These are phyloP conservation scores for Trididemnum nubilum DNA, from an alignment of 23 tunicate genomes.

Conservation along the genomic window DNA sequence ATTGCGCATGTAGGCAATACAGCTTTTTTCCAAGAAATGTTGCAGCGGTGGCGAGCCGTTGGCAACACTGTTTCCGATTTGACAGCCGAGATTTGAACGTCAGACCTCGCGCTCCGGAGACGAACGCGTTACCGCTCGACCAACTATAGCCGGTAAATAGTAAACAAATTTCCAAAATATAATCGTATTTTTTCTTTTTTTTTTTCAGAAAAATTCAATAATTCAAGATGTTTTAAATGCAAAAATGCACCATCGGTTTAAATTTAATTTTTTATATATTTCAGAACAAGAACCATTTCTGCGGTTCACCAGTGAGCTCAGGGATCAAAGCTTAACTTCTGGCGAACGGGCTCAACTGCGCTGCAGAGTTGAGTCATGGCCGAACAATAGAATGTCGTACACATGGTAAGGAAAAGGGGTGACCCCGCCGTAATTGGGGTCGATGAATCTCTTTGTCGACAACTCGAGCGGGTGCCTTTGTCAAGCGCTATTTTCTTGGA, in stretches of 20 bases:
- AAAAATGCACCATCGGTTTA: background rate
- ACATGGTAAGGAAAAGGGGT: conserved; percentile 53
- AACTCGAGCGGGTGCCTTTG: background rate
- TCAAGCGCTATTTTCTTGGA: background rate
- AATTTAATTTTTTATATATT: background rate
- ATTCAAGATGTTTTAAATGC: too few relatives aligned
- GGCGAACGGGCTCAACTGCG: conserved; percentile 40
- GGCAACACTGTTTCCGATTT: too few relatives aligned
- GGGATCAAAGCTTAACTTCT: conserved; percentile 44
- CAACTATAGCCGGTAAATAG: too few relatives aligned
- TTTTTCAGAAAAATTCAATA: too few relatives aligned
- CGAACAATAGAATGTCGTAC: conserved; percentile 47
- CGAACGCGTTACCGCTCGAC: too few relatives aligned
- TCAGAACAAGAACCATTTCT: conserved; percentile 34
- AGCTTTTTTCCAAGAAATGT: too few relatives aligned
- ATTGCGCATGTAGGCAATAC: too few relatives aligned
- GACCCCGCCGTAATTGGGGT: background rate
- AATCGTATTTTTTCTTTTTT: too few relatives aligned
- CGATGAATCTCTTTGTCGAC: background rate
- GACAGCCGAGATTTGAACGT: too few relatives aligned
- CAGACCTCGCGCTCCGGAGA: too few relatives aligned
- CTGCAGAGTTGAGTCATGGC: conserved; percentile 63
- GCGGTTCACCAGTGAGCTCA: conserved; percentile 43
- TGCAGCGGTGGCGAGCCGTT: too few relatives aligned
- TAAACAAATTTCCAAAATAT: too few relatives aligned